These are phyloP conservation scores for Pseudomyrmex pallidus DNA, from an alignment of 1,140 invertebrate species.

Conservation along the genomic window DNA sequence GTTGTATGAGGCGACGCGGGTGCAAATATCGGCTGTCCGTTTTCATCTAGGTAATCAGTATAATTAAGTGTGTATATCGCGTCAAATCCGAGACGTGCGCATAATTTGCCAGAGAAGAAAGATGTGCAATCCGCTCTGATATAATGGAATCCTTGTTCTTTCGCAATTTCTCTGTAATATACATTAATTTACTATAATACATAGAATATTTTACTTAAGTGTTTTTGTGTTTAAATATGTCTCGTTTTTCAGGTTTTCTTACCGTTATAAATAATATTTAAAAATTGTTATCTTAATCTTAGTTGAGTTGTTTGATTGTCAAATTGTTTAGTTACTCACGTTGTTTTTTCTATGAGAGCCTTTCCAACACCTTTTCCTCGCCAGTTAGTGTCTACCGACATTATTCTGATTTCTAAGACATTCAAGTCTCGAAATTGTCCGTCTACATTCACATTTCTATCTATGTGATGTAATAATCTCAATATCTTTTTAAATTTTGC, in stretches of 20 bases:
- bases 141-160: constrained; percentile 85
- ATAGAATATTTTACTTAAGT: no score
- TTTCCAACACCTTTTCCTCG: constrained; percentile 89
- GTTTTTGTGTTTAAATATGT: no score
- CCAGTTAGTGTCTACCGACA: constrained; percentile 88
- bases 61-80: constrained; percentile 88
- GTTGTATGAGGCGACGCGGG: constrained; percentile 86
- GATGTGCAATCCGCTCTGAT: constrained; percentile 89
- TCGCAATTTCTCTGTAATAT: constrained; percentile 86
- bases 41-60: constrained; percentile 87
- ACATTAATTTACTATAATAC: no score
- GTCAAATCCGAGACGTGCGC: constrained; percentile 88
- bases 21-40: constrained; percentile 86
- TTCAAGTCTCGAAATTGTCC: constrained; percentile 86
- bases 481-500: constrained; percentile 88
- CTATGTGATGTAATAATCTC: constrained; percentile 86
- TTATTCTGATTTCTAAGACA: constrained; percentile 87
- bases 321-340: constrained; percentile 82
- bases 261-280: no score
- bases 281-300: no score
- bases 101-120: constrained; percentile 89
- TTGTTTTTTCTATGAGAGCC: constrained; percentile 87
- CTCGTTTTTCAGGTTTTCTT: no score
- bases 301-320: no score
- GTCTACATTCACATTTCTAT: constrained; percentile 86